Base-by-base conservation (phyloP, 1,140 invertebrate genomes). In the Catajapyx aquilonaris region DNA sequence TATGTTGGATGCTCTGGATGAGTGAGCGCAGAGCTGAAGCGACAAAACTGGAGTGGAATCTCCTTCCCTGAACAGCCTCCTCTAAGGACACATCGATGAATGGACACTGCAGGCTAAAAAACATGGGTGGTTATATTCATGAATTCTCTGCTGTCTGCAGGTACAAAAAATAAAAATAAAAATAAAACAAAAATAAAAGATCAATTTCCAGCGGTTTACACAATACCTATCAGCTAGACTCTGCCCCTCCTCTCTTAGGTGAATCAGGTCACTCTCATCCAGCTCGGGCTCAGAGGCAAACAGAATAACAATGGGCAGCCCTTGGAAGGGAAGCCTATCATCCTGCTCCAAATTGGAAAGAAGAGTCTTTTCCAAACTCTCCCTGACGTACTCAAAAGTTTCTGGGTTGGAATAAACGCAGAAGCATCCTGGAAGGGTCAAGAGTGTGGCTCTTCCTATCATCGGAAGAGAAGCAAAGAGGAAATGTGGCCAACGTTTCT, bases 391-490 rank as follows among this genome's bases (percentile, higher is more conserved):
- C 47, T 93, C 86, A 51, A 94, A 80, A 2, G 83, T 83, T 46
- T 85, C 75, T 43, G 79, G 75, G 51, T 88, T 84, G 45, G 85
- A 83, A 58, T 86, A 96, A 19, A 93, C 80, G 54, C 80, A 83
- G 55, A 84, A 81, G 38, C 79, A 78, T 33, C 79, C 76, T 76
- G 48, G 54, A 57, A 25, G 20, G 23, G 23, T 28, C 13, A 7
- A 28, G 23, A 28, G 23, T n/a, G n/a, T n/a, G n/a, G n/a, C n/a
- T n/a, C n/a, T n/a, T n/a, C n/a, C n/a, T n/a, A n/a, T n/a, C n/a
- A n/a, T n/a, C n/a, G n/a, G n/a, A n/a, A n/a, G n/a, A n/a, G n/a
- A n/a, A n/a, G n/a, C n/a, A n/a, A n/a, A n/a, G n/a, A n/a, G n/a
- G n/a, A n/a, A n/a, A n/a, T n/a, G n/a, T n/a, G n/a, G n/a, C n/a